Percentiles rank a stretch among this genome's conserved stretches.
Evolutionary conservation across 2,113 vertebrate genomes (phyloP).

Genomic region (Phyllostomus discolor): DNA sequence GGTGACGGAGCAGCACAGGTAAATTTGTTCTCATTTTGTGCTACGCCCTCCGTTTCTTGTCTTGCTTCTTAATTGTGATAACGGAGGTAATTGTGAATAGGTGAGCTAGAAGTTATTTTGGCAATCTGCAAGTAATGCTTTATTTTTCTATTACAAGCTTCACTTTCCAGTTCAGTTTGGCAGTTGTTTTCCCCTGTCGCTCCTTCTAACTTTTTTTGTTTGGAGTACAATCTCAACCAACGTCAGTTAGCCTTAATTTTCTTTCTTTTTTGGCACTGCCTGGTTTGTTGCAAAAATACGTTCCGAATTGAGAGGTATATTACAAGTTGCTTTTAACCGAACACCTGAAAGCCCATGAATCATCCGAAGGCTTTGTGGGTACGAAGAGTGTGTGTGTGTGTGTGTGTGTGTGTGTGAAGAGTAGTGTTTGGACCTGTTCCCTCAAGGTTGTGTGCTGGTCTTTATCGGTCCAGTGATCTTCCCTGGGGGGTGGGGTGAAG

Average conservation of each 20-base stretch:
- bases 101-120: neutral
- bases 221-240: neutral
- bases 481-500: neutral
- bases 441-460: neutral
- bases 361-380: neutral
- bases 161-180: neutral
- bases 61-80: neutral
- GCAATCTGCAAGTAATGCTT: neutral
- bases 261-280: neutral
- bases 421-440: neutral
- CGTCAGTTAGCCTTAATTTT: neutral
- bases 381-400: neutral
- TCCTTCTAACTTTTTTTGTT: neutral
- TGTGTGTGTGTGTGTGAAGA: neutral
- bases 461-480: neutral
- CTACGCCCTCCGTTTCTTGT: neutral
- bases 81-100: neutral
- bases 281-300: slow-evolving; percentile 18
- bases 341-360: neutral
- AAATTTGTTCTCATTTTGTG: neutral
- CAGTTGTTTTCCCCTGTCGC: neutral
- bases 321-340: neutral
- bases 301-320: slow-evolving; percentile 6
- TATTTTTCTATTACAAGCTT: neutral
- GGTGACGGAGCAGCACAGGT: neutral